Evolutionary conservation across 2,888 invertebrate genomes (phyloP).

Genomic region (Alloplasta piceator): DNA sequence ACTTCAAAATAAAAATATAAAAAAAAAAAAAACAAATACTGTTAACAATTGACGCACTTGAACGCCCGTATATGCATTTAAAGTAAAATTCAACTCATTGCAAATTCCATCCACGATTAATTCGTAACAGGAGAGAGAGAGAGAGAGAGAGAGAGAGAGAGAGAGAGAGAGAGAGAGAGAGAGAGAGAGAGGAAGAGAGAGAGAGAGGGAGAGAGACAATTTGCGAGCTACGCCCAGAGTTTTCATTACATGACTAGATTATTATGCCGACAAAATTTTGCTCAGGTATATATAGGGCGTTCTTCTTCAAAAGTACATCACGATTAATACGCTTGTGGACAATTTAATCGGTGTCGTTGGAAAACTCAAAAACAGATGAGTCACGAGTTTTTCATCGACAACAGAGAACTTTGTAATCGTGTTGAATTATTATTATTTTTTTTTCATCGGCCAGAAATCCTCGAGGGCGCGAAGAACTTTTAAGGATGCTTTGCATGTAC

Average conservation of each 20-base stretch:
- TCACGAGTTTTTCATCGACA: constrained; percentile 3
- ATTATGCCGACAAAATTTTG: constrained; percentile 69
- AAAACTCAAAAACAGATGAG: constrained; percentile 41
- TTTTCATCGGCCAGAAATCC: not conserved
- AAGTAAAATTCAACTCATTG: constrained; percentile 24
- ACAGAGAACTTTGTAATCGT: constrained; percentile 3
- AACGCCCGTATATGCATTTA: constrained; percentile 27
- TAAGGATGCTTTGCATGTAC: too few species aligned
- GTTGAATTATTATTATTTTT: not conserved
- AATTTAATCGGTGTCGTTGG: constrained; percentile 31
- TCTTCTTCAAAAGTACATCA: too few species aligned
- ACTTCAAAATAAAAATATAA: not conserved
- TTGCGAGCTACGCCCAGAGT: constrained; percentile 65
- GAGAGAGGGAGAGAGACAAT: constrained; percentile 34
- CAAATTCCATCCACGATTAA: constrained; percentile 17
- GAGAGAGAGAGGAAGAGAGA: not conserved
- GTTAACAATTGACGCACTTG: constrained; percentile 62
- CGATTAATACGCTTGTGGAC: too few species aligned
- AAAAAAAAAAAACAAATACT: constrained; percentile 66
- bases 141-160: not conserved
- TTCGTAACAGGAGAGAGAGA: not conserved
- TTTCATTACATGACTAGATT: constrained; percentile 75
- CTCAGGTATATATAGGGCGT: too few species aligned
- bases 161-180: too few species aligned
- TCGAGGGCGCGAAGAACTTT: not conserved